Conservation (phyloP, 2,113 vertebrate species). For the Pteronura brasiliensis region DNA sequence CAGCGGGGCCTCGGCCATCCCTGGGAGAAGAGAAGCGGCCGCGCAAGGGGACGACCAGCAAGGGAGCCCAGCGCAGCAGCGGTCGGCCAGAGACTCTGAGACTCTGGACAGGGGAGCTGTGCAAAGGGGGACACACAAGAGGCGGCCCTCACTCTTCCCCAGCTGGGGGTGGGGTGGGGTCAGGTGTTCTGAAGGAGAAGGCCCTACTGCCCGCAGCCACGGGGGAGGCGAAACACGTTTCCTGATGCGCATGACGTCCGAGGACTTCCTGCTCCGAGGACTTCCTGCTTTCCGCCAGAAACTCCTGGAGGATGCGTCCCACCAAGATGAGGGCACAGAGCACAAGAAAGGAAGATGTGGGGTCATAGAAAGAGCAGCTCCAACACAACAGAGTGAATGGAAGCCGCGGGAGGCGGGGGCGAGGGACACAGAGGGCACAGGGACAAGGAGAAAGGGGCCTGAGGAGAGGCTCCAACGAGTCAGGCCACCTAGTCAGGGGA, state of each 20-base stretch:
- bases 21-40: no score
- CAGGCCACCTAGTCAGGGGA: background rate
- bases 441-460: background rate
- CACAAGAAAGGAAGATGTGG: background rate
- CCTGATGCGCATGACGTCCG: background rate
- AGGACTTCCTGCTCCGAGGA: no score
- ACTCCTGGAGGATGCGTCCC: background rate
- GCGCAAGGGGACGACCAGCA: accelerated
- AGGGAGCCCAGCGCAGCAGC: background rate
- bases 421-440: background rate
- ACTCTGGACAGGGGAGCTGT: background rate
- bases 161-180: background rate
- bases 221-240: background rate
- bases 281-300: background rate
- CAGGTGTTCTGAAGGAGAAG: background rate
- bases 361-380: background rate
- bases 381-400: accelerated
- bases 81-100: background rate
- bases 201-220: accelerated
- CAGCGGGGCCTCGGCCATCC: no score
- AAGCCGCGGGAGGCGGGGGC: no score
- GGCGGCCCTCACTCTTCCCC: background rate
- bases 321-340: background rate
- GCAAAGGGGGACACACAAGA: background rate
- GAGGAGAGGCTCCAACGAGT: background rate